These are phyloP conservation scores for Leucophora obtusa DNA, from an alignment of 2,888 invertebrate genomes.

Conservation along the genomic window DNA sequence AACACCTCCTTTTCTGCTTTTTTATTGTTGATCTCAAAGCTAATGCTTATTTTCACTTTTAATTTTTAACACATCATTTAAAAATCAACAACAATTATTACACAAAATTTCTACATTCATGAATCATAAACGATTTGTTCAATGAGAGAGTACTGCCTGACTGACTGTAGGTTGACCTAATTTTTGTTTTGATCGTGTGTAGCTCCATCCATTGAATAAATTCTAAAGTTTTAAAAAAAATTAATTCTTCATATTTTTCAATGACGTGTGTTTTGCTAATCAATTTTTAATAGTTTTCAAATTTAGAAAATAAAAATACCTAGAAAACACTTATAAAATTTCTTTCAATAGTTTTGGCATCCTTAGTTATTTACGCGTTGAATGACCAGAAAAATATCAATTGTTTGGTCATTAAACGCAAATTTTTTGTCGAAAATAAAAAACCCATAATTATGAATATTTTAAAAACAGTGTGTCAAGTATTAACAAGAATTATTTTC, in stretches of 20 bases:
- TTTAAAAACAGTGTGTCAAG: slow-evolving; percentile 28
- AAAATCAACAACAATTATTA: slow-evolving; percentile 25
- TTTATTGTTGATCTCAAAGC: not conserved
- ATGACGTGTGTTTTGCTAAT: slow-evolving; percentile 41
- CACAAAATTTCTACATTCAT: slow-evolving; percentile 1
- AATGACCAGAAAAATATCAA: slow-evolving; percentile 45
- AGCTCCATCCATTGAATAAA: not conserved
- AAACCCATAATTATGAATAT: slow-evolving; percentile 16
- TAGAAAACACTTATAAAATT: slow-evolving; percentile 12
- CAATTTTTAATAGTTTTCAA: slow-evolving; percentile 47
- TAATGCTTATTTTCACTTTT: slow-evolving; percentile 55
- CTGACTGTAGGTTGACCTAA: slow-evolving; percentile 43
- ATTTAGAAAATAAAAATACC: not conserved
- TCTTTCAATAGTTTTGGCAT: slow-evolving; percentile 26
- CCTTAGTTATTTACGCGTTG: not conserved
- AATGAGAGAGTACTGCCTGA: slow-evolving; percentile 4
- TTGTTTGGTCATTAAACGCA: slow-evolving; percentile 39
- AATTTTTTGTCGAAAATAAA: slow-evolving; percentile 28
- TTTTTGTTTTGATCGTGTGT: slow-evolving; percentile 32
- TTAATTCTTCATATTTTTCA: slow-evolving; percentile 4
- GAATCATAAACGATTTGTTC: slow-evolving; percentile 7
- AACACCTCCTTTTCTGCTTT: not conserved
- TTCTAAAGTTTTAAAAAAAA: not conserved
- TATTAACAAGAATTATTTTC: slow-evolving; percentile 38
- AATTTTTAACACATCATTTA: slow-evolving; percentile 44